Evolutionary conservation across 2,888 invertebrate species (phyloP).

Genomic region (Tetragnatha montana): DNA sequence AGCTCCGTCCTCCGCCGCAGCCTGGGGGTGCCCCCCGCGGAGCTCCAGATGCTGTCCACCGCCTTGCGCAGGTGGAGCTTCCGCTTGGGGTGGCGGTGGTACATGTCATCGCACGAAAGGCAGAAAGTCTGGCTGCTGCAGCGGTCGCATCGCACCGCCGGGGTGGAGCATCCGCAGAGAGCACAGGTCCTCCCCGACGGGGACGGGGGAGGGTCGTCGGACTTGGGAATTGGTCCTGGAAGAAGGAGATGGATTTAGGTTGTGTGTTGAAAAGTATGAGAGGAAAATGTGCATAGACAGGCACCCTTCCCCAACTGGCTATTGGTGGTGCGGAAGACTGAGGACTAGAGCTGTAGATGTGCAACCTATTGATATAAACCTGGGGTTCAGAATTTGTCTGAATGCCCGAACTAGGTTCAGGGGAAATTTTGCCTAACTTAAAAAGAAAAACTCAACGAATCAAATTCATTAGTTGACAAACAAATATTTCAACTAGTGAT

Average conservation of each 20-base stretch:
- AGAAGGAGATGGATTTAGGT: not conserved
- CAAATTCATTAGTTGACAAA: no score
- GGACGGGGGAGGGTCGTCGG: constrained; percentile 73
- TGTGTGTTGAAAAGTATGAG: not conserved
- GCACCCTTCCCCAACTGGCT: no score
- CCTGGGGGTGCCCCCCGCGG: constrained; percentile 41
- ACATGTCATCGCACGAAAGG: constrained; percentile 94
- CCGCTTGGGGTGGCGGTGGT: constrained; percentile 92
- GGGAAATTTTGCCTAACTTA: no score
- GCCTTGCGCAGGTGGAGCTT: constrained; percentile 87
- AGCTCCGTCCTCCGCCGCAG: constrained; percentile 52
- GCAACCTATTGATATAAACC: no score
- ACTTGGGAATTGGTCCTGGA: constrained; percentile 59
- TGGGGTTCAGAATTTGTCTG: no score
- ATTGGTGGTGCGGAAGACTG: no score
- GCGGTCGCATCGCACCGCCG: constrained; percentile 88
- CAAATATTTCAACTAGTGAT: no score
- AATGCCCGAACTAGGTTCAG: no score
- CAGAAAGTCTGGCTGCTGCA: constrained; percentile 90
- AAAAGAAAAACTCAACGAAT: no score
- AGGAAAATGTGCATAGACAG: not conserved
- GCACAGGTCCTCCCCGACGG: constrained; percentile 83
- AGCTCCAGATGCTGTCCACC: constrained; percentile 69
- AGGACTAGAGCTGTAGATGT: no score
- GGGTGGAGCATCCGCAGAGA: constrained; percentile 88